These are phyloP conservation scores for Acanthopleura granulata DNA, from an alignment of 2,888 invertebrate genomes.

Conservation along the genomic window DNA sequence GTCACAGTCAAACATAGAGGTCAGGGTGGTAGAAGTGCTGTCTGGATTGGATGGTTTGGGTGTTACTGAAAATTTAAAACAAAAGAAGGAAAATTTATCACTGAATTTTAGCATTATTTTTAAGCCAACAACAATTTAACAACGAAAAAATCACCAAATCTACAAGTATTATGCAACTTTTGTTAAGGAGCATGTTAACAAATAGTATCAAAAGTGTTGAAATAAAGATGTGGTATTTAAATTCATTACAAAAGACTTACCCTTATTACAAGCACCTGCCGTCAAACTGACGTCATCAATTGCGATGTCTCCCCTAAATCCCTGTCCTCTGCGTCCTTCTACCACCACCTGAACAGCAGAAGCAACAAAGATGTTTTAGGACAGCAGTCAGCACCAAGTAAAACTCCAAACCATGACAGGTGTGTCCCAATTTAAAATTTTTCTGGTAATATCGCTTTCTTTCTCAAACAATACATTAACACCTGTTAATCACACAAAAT, in stretches of 20 bases:
- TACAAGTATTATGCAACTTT: no score
- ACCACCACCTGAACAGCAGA: slow-evolving; percentile 49
- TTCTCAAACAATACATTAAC: no score
- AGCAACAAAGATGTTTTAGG: no score
- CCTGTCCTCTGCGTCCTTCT: slow-evolving; percentile 57
- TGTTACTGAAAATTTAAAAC: not conserved
- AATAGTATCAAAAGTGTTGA: not conserved
- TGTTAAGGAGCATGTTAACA: not conserved
- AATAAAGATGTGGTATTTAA: no score
- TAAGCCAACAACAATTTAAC: no score
- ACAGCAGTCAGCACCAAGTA: no score
- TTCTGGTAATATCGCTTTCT: no score
- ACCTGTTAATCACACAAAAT: no score
- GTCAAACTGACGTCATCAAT: slow-evolving; percentile 62
- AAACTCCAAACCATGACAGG: no score
- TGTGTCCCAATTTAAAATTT: no score
- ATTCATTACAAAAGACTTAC: not conserved
- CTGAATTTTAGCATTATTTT: not conserved
- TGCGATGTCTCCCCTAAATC: slow-evolving; percentile 62
- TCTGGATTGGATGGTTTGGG: not conserved
- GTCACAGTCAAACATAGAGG: slow-evolving; percentile 42
- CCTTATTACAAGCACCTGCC: slow-evolving; percentile 35
- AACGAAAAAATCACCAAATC: no score
- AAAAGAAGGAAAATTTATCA: not conserved
- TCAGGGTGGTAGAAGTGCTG: not conserved